phyloP scores from a whole-genome alignment of 2,113 vertebrate genomes.

The Pseudois nayaur region DNA sequence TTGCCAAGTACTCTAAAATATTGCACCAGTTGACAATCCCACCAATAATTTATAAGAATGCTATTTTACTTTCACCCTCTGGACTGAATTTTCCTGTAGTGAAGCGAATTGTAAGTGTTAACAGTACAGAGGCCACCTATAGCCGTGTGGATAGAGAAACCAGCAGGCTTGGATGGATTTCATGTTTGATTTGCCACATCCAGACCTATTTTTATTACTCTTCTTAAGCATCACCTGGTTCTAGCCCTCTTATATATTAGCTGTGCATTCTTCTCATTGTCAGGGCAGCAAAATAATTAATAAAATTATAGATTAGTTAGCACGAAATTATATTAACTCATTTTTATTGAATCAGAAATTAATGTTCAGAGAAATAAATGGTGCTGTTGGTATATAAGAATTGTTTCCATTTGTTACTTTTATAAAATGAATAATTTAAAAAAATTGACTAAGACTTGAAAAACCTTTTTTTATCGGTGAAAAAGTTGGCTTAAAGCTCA shows the following conservation, averaged over 20 bases:
- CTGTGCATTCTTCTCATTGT: not conserved
- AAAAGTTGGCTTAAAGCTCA: too few relatives aligned
- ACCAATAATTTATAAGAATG: not conserved
- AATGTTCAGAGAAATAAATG: slow-evolving; percentile 1
- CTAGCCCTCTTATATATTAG: not conserved
- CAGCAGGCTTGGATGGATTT: not conserved
- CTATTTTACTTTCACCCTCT: not conserved
- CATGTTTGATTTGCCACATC: not conserved
- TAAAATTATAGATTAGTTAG: not conserved
- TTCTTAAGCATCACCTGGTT: not conserved
- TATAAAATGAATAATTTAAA: not conserved
- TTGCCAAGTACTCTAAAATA: not conserved
- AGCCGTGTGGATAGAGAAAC: not conserved
- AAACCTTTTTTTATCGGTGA: not conserved
- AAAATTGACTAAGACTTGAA: not conserved
- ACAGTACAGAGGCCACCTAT: not conserved
- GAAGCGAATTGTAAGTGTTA: not conserved
- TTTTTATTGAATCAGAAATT: not conserved
- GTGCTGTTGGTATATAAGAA: not conserved
- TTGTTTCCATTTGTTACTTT: slow-evolving; percentile 10
- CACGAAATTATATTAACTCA: not conserved
- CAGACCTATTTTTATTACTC: not conserved
- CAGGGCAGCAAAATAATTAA: not conserved
- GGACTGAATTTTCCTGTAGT: not conserved
- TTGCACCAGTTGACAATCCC: not conserved